A percentile compares a stretch with the other conserved stretches of the same genome.
Evolutionary conservation across 2,113 vertebrate genomes (phyloP).

Genomic region (rabbit (Oryctolagus cuniculus)): DNA sequence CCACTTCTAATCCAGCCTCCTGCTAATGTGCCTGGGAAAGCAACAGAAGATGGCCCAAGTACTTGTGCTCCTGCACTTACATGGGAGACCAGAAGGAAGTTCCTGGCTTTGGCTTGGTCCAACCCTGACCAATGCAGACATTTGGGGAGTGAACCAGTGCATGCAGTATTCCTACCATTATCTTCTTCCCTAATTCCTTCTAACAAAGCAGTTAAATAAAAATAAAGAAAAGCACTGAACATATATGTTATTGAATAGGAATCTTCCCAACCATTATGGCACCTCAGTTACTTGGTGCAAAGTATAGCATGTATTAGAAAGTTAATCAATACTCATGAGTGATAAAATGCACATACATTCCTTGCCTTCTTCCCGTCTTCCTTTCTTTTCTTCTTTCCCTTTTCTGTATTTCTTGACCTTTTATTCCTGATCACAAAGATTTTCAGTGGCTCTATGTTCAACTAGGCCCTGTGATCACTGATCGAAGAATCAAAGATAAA

Average conservation of each 20-base stretch:
- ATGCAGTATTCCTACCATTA: not conserved
- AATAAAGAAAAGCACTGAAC: not conserved
- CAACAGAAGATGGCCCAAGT: no score
- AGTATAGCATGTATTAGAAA: not conserved
- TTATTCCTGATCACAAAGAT: not conserved
- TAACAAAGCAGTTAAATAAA: not conserved
- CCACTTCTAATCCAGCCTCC: no score
- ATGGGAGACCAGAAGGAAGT: no score
- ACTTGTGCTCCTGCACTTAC: no score
- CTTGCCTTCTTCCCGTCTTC: not conserved
- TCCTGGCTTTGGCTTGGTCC: no score
- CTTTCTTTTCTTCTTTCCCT: not conserved
- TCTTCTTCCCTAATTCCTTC: not conserved
- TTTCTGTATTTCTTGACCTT: not conserved
- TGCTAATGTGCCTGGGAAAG: no score
- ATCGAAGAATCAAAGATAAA: not conserved
- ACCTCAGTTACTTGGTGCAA: not conserved
- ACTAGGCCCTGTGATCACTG: not conserved
- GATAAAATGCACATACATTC: not conserved
- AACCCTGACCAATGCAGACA: no score
- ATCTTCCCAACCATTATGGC: not conserved
- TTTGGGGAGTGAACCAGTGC: no score
- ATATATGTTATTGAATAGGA: not conserved
- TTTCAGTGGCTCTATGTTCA: slow-evolving; percentile 7
- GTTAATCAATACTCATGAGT: not conserved